A percentile compares a stretch with the other conserved stretches of the same genome.
phyloP scores from a whole-genome alignment of 1,140 invertebrate species.

The Coptotermes formosanus region DNA sequence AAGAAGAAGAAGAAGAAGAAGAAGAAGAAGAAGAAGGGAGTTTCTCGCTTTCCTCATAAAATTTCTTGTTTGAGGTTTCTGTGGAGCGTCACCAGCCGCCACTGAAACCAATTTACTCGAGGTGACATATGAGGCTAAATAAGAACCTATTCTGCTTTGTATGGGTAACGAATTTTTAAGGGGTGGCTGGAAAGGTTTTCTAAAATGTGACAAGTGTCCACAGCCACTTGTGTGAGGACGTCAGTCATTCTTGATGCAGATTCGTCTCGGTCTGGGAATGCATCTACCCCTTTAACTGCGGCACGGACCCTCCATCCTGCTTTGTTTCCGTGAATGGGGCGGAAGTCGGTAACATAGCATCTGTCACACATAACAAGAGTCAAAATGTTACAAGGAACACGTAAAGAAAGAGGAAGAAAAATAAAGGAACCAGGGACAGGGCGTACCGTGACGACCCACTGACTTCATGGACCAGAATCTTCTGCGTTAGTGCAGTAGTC shows the following conservation, averaged over 20 bases:
- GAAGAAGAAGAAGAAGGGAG: no score
- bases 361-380: not conserved
- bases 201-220: not conserved
- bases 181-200: not conserved
- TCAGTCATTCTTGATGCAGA: constrained; percentile 2
- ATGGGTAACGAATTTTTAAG: not conserved
- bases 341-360: not conserved
- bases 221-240: not conserved
- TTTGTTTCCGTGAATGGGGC: not conserved
- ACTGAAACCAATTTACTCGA: no score
- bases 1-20: no score
- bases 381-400: no score
- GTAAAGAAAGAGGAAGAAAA: no score
- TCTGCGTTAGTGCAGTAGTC: no score
- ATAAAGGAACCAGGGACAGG: no score
- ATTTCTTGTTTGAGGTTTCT: no score
- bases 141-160: not conserved
- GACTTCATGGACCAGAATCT: no score
- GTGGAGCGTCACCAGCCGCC: no score
- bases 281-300: not conserved
- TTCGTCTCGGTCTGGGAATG: not conserved
- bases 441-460: no score
- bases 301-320: not conserved
- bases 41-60: no score
- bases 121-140: constrained; percentile 8